A percentile compares a stretch with the other conserved stretches of the same genome.
These are phyloP conservation scores for Sylvicapra grimmia DNA, from an alignment of 2,113 vertebrate species.

Conservation along the genomic window DNA sequence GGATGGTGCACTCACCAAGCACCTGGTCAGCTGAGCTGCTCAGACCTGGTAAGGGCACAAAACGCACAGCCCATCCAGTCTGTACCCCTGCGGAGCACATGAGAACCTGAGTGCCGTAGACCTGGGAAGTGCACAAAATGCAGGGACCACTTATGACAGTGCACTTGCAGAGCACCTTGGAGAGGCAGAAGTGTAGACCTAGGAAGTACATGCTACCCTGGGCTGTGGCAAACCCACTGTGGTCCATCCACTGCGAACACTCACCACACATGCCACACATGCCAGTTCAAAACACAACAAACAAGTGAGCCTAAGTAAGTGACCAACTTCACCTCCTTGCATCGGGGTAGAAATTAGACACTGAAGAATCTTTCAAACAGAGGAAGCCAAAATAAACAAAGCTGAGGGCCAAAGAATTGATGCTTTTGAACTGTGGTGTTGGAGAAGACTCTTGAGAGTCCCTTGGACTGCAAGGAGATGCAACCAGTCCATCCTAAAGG, in stretches of 20 bases:
- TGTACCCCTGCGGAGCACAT: neutral
- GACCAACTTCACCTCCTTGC: neutral
- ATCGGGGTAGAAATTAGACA: neutral
- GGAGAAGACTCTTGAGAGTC: neutral
- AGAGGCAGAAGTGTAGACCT: neutral
- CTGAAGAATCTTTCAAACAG: neutral
- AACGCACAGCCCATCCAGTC: accelerated
- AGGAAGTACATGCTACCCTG: neutral
- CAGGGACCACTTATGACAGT: neutral
- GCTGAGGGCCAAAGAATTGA: neutral
- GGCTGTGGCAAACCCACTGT: neutral
- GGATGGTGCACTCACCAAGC: neutral
- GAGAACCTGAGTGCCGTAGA: neutral
- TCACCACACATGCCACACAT: neutral
- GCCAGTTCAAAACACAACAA: neutral
- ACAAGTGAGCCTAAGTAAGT: neutral
- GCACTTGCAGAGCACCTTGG: neutral
- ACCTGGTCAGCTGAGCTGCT: neutral
- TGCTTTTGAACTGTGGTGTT: neutral
- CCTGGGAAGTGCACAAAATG: neutral
- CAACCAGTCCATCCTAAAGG: neutral
- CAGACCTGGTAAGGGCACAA: neutral
- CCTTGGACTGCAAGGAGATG: neutral
- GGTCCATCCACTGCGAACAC: neutral
- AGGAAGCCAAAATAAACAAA: neutral